These are phyloP conservation scores for Heliconius hewitsoni DNA, from an alignment of 1,140 invertebrate genomes.

Conservation along the genomic window DNA sequence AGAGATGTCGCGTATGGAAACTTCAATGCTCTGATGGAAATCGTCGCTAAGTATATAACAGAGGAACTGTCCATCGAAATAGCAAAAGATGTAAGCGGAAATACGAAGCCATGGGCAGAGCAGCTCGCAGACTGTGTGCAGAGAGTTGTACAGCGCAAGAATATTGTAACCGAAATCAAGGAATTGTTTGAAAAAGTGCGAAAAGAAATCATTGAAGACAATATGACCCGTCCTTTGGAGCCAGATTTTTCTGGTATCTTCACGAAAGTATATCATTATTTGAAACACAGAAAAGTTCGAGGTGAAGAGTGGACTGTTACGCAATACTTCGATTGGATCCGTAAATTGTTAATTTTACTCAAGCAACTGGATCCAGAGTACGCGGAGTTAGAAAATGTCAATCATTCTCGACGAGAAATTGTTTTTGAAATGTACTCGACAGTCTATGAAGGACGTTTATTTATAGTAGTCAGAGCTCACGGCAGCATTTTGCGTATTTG, in stretches of 20 bases:
- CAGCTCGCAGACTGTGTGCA: background rate
- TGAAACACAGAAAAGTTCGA: background rate
- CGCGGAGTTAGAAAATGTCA: background rate
- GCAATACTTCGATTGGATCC: background rate
- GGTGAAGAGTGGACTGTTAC: background rate
- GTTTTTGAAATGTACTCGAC: background rate
- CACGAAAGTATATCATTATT: constrained; percentile 8
- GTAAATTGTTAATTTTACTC: background rate
- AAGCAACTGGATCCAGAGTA: background rate
- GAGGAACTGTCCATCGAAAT: background rate
- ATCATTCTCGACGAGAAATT: background rate
- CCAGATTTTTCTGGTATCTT: background rate
- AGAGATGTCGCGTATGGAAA: background rate
- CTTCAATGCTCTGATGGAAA: background rate
- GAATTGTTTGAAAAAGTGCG: background rate
- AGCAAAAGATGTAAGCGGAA: background rate
- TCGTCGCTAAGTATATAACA: constrained; percentile 7
- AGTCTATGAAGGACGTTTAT: background rate
- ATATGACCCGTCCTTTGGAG: background rate
- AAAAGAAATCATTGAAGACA: background rate
- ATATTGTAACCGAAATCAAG: background rate
- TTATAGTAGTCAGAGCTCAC: background rate
- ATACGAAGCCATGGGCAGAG: background rate
- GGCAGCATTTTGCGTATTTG: background rate
- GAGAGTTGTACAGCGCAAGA: background rate